Evolutionary conservation across 2,113 vertebrate species (phyloP).

Genomic region (Tenrec ecaudatus): DNA sequence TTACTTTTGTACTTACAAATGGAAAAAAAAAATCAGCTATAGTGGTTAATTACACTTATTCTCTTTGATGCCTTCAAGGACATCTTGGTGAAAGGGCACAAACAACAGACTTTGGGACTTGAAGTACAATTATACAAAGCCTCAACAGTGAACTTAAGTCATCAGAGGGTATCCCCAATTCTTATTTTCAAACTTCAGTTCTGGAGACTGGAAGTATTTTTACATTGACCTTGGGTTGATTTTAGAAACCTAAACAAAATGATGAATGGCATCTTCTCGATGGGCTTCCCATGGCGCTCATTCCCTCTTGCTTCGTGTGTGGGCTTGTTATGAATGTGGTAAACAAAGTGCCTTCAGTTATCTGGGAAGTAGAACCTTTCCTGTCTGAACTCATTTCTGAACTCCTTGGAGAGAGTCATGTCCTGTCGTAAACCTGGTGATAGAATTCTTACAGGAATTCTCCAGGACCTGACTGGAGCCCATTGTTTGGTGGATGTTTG

Average conservation of each 20-base stretch:
- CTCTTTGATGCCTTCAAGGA: not conserved
- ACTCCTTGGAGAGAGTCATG: not conserved
- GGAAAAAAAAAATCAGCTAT: not conserved
- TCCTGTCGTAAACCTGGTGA: not conserved
- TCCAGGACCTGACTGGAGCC: constrained; percentile 56
- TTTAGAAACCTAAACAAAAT: constrained; percentile 26
- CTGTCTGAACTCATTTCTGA: constrained; percentile 56
- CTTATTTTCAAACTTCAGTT: not conserved
- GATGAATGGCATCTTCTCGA: not conserved
- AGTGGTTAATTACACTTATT: not conserved
- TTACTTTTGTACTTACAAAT: not conserved
- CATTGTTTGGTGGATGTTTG: constrained; percentile 49
- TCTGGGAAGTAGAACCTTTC: constrained; percentile 55
- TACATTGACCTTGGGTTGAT: not conserved
- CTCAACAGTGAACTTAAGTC: not conserved
- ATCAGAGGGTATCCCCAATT: not conserved
- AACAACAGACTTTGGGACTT: not conserved
- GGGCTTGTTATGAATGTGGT: constrained; percentile 20
- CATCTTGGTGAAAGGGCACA: not conserved
- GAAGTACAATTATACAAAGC: constrained; percentile 23
- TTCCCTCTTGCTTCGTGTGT: constrained; percentile 38
- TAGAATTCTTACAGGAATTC: not conserved
- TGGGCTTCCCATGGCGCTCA: not conserved
- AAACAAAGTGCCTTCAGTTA: constrained; percentile 41
- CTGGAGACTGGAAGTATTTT: constrained; percentile 30